Conservation (phyloP, 2,797 vertebrate species). For the Schizothorax lantsangensis region DNA sequence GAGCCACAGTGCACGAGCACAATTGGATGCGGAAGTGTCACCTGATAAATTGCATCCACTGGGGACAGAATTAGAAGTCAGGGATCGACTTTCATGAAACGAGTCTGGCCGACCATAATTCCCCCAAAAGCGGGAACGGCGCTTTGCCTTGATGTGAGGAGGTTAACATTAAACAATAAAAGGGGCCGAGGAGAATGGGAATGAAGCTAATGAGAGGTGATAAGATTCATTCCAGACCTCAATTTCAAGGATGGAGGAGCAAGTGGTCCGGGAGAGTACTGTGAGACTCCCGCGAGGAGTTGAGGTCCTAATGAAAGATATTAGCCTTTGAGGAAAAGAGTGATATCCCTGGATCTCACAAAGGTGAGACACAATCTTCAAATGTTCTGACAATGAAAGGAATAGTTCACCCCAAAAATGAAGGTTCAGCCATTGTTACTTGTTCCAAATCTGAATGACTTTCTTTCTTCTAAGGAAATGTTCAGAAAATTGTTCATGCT, state of each 20-base stretch:
- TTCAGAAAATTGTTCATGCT: not conserved
- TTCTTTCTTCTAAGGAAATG: not conserved
- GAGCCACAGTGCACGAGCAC: conserved; percentile 44
- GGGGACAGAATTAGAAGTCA: conserved; percentile 72
- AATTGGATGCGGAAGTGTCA: conserved; percentile 52
- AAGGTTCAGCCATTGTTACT: not conserved
- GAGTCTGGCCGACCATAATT: conserved; percentile 66
- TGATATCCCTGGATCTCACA: conserved; percentile 58
- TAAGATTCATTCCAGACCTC: conserved; percentile 79
- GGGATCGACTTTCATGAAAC: conserved; percentile 67
- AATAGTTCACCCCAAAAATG: conserved; percentile 6
- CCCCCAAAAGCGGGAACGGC: conserved; percentile 66
- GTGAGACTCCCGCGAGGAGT: conserved; percentile 63
- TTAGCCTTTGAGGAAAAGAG: conserved; percentile 66
- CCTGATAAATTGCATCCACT: conserved; percentile 63
- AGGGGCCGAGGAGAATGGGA: conserved; percentile 69
- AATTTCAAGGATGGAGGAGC: conserved; percentile 79
- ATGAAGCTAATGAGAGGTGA: conserved; percentile 81
- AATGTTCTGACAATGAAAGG: conserved; percentile 30
- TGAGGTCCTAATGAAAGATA: conserved; percentile 73
- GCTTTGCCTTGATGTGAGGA: conserved; percentile 70
- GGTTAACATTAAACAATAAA: conserved; percentile 77
- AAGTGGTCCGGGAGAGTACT: conserved; percentile 69
- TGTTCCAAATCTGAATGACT: not conserved
- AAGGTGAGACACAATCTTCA: conserved; percentile 62